Evolutionary conservation across 2,797 vertebrate genomes (phyloP).

Genomic region (Craterocephalus amniculus): DNA sequence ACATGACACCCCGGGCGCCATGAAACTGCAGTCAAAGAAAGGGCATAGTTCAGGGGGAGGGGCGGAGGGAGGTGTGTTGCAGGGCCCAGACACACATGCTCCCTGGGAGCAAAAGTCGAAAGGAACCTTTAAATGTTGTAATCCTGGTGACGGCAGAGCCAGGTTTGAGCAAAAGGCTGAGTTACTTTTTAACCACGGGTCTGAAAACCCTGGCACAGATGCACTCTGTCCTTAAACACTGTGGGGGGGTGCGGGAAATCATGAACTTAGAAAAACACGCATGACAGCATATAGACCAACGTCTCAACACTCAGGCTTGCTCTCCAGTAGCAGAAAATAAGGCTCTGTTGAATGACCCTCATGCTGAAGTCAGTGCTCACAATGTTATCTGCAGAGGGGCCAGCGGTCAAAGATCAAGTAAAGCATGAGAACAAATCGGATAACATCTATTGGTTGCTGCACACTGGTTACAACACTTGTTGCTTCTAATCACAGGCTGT

Average conservation of each 20-base stretch:
- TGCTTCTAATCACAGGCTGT: neutral
- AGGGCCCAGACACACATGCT: constrained; percentile 1
- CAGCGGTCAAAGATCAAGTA: constrained; percentile 61
- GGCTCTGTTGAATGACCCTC: constrained; percentile 22
- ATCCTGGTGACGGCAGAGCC: constrained; percentile 47
- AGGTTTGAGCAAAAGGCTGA: constrained; percentile 57
- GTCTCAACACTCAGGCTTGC: constrained; percentile 12
- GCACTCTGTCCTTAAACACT: constrained; percentile 23
- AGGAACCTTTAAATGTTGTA: constrained; percentile 48
- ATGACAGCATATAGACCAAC: constrained; percentile 16
- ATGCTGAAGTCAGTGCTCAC: constrained; percentile 5
- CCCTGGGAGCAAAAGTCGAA: constrained; percentile 59
- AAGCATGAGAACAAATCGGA: constrained; percentile 21
- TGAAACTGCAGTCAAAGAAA: constrained; percentile 39
- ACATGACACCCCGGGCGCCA: constrained; percentile 12
- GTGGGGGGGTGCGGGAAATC: neutral
- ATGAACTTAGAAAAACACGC: constrained; percentile 4
- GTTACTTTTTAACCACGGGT: constrained; percentile 76
- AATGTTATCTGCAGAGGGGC: constrained; percentile 45
- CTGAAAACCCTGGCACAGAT: constrained; percentile 40
- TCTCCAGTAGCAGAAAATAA: constrained; percentile 32
- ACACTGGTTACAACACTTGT: neutral
- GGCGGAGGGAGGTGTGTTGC: constrained; percentile 22
- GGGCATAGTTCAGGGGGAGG: constrained; percentile 71
- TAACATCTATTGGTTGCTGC: constrained; percentile 7